Conservation (phyloP, 2,888 invertebrate genomes). For the Ormyrus nitidulus region DNA sequence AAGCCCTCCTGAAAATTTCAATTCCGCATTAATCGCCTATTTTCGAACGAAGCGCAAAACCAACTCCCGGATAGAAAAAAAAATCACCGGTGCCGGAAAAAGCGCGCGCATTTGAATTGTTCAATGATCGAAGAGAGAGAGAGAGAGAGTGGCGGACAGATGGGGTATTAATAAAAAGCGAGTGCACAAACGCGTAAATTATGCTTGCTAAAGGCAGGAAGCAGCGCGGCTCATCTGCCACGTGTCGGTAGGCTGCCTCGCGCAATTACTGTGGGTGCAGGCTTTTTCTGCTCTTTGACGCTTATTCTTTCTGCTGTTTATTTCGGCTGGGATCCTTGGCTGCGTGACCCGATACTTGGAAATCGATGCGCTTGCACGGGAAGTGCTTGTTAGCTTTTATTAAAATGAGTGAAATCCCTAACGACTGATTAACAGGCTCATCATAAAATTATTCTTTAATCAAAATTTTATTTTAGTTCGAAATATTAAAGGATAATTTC, state of each 20-base stretch:
- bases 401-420: too few relatives aligned
- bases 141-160: background rate
- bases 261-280: conserved; percentile 57
- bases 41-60: conserved; percentile 20
- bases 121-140: background rate
- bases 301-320: too few relatives aligned
- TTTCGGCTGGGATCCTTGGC: too few relatives aligned
- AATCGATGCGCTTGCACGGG: too few relatives aligned
- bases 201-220: conserved; percentile 67
- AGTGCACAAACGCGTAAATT: conserved; percentile 62
- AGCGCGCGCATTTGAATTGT: conserved; percentile 13
- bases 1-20: conserved; percentile 23
- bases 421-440: too few relatives aligned
- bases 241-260: conserved; percentile 67
- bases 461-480: too few relatives aligned
- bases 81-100: background rate
- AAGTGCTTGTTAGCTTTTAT: too few relatives aligned
- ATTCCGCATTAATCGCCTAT: conserved; percentile 33
- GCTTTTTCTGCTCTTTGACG: too few relatives aligned
- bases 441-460: too few relatives aligned
- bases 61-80: background rate
- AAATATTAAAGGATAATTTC: too few relatives aligned
- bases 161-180: conserved; percentile 20
- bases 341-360: too few relatives aligned
- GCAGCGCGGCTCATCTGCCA: conserved; percentile 63